Conservation (phyloP, 2,888 invertebrate species). For the Andrena dorsata region DNA sequence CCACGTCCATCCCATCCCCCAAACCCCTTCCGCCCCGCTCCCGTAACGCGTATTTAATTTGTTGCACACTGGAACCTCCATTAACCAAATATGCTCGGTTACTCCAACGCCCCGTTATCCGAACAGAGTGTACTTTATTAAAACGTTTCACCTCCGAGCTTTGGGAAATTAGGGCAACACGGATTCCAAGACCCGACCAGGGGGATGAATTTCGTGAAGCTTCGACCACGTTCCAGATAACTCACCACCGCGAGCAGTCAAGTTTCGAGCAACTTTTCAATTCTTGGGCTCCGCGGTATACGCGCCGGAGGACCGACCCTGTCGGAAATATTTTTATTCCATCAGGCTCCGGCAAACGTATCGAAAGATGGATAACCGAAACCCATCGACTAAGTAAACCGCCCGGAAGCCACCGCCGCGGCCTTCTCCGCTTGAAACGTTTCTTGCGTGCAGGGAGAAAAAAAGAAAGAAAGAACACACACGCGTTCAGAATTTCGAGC, state of each 20-base stretch:
- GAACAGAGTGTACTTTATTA: not conserved
- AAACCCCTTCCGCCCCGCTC: conserved; percentile 13
- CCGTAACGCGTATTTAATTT: conserved; percentile 66
- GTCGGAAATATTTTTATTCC: conserved; percentile 47
- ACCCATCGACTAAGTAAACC: conserved; percentile 51
- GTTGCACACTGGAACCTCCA: conserved; percentile 21
- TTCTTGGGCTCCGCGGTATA: not conserved
- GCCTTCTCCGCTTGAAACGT: conserved; percentile 1
- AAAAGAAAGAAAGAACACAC: not conserved
- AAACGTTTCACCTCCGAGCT: not conserved
- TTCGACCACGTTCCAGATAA: not conserved
- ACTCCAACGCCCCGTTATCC: not conserved
- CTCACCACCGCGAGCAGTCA: not conserved
- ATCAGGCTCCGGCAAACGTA: conserved; percentile 41
- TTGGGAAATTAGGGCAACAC: not conserved
- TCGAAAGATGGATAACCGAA: conserved; percentile 39
- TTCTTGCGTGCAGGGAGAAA: not conserved
- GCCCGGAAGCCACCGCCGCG: not conserved
- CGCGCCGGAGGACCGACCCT: not conserved
- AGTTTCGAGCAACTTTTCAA: not conserved
- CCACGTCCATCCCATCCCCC: conserved; percentile 19
- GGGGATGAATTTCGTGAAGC: not conserved
- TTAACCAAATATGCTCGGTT: not conserved
- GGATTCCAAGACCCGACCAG: not conserved
- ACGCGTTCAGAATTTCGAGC: conserved; percentile 61